Conservation (phyloP, 1,140 invertebrate species). For the Atta texana region DNA sequence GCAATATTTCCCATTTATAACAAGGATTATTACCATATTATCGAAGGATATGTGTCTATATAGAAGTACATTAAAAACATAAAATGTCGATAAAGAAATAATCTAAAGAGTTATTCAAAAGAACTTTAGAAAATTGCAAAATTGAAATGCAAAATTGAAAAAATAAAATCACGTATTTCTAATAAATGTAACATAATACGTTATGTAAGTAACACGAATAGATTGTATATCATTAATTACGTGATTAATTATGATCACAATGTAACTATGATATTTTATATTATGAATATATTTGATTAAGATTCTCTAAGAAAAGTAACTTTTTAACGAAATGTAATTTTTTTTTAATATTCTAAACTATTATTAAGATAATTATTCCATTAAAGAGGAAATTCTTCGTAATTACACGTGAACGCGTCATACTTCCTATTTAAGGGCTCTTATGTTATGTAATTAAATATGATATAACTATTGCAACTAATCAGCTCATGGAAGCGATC, state of each 20-base stretch:
- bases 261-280: not conserved
- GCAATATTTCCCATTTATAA: slow-evolving; percentile 70
- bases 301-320: not conserved
- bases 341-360: not conserved
- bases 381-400: slow-evolving; percentile 39
- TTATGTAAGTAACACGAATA: not conserved
- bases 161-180: not conserved
- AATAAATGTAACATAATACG: not conserved
- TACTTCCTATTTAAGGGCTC: slow-evolving; percentile 65
- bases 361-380: slow-evolving; percentile 34
- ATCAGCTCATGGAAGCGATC: slow-evolving; percentile 38
- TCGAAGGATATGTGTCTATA: not conserved
- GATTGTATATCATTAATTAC: not conserved
- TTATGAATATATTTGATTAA: not conserved
- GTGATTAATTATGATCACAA: not conserved
- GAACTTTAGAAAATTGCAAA: not conserved
- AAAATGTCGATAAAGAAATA: not conserved
- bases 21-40: slow-evolving; percentile 56
- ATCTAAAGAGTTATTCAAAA: not conserved
- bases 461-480: slow-evolving; percentile 72
- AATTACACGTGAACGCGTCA: slow-evolving; percentile 63
- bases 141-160: not conserved
- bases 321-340: not conserved
- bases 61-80: not conserved
- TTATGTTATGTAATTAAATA: slow-evolving; percentile 66